phyloP scores from a whole-genome alignment of 2,888 invertebrate species.

The Drosophila dives region DNA sequence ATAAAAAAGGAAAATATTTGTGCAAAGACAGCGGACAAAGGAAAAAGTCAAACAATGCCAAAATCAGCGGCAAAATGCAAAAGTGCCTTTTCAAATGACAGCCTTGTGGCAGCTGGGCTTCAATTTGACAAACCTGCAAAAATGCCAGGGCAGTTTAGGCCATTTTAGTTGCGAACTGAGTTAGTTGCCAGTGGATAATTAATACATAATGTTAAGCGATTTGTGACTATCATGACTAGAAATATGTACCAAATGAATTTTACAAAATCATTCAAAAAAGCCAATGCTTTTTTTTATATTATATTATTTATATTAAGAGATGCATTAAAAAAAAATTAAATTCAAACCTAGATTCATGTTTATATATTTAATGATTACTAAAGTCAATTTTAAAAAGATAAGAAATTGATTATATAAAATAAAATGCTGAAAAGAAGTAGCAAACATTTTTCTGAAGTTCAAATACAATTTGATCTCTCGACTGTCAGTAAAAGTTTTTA shows the following conservation, averaged over 20 bases:
- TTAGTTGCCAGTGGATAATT: neutral
- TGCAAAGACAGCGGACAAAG: slow-evolving; percentile 46
- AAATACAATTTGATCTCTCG: too few species aligned
- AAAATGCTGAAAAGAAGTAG: neutral
- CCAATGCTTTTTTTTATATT: neutral
- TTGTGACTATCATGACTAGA: neutral
- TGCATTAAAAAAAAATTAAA: neutral
- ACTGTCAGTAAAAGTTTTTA: too few species aligned
- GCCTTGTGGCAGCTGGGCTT: neutral
- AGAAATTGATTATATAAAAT: neutral
- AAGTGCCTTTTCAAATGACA: slow-evolving; percentile 27
- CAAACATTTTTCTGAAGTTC: neutral
- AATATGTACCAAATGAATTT: neutral
- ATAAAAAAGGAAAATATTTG: slow-evolving; percentile 51
- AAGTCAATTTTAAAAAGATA: neutral
- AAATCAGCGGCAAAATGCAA: slow-evolving; percentile 20
- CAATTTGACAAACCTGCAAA: neutral
- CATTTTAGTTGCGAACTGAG: neutral
- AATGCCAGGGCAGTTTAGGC: neutral
- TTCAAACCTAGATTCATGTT: neutral
- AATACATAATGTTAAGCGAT: neutral
- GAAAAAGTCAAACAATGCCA: slow-evolving; percentile 16
- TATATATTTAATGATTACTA: neutral
- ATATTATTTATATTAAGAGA: too few species aligned
- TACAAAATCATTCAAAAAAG: neutral